A percentile compares a stretch with the other conserved stretches of the same genome.
Evolutionary conservation across 2,113 vertebrate genomes (phyloP).

Genomic region (Rhea americana): DNA sequence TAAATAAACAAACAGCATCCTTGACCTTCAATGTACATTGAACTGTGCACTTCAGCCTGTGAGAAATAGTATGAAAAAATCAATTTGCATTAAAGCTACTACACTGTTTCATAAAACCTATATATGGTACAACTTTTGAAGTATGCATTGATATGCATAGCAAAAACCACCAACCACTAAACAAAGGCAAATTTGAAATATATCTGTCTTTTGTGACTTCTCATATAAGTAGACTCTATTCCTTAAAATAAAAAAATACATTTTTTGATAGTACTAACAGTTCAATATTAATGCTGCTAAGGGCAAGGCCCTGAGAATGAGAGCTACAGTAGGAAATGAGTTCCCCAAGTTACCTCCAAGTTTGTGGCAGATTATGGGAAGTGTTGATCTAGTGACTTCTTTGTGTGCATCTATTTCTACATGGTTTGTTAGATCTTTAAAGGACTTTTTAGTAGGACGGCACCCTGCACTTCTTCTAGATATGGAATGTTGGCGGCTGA

Average conservation of each 20-base stretch:
- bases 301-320: background rate
- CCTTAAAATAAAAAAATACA: background rate
- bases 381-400: background rate
- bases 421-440: background rate
- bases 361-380: background rate
- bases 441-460: background rate
- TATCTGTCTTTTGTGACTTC: background rate
- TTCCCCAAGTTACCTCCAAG: background rate
- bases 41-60: background rate
- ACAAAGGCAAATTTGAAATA: background rate
- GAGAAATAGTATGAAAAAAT: background rate
- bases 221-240: background rate
- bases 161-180: background rate
- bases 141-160: background rate
- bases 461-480: background rate
- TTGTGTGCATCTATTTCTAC: background rate
- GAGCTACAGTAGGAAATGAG: background rate
- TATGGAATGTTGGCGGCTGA: background rate
- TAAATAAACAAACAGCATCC: slow-evolving; percentile 24
- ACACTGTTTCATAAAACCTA: background rate
- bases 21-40: background rate
- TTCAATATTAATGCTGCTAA: background rate
- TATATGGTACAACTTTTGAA: background rate
- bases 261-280: background rate
- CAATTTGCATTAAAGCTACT: background rate